These are phyloP conservation scores for Pithys albifrons DNA, from an alignment of 2,113 vertebrate species.

Conservation along the genomic window DNA sequence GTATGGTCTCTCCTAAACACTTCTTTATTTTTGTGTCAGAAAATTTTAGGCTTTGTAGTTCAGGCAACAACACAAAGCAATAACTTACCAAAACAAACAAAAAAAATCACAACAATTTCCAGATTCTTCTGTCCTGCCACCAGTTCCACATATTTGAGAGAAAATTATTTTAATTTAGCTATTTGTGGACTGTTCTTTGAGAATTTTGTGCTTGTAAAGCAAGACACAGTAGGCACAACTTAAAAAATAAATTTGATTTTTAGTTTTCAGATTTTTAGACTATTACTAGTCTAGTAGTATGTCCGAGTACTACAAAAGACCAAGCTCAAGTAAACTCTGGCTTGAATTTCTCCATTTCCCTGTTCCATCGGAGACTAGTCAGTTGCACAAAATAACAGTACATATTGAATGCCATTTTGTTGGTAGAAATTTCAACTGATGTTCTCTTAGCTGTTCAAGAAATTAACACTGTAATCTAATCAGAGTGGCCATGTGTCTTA, in stretches of 20 bases:
- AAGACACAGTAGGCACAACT: not conserved
- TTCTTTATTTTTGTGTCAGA: not conserved
- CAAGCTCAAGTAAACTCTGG: not conserved
- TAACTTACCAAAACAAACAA: not conserved
- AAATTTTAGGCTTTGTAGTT: not conserved
- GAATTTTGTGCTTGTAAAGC: not conserved
- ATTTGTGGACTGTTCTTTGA: not conserved
- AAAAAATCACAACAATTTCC: not conserved
- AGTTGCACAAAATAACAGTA: not conserved
- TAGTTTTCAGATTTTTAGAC: not conserved
- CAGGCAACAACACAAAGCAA: not conserved
- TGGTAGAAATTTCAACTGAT: not conserved
- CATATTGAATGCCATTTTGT: fast-evolving
- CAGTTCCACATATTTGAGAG: not conserved
- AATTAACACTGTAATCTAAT: not conserved
- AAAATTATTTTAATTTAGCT: not conserved
- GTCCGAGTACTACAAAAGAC: not conserved
- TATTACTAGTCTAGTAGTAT: too few relatives aligned
- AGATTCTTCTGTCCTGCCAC: not conserved
- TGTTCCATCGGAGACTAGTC: not conserved
- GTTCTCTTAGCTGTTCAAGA: not conserved
- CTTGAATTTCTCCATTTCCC: not conserved
- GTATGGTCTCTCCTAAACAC: not conserved
- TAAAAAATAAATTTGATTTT: not conserved
- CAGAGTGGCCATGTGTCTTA: not conserved